Percentiles rank a stretch among this genome's conserved stretches.
These are phyloP conservation scores for Nemopilema nomurai DNA, from an alignment of 30 jellyfish, hydroid and myxozoan genomes.

Conservation along the genomic window DNA sequence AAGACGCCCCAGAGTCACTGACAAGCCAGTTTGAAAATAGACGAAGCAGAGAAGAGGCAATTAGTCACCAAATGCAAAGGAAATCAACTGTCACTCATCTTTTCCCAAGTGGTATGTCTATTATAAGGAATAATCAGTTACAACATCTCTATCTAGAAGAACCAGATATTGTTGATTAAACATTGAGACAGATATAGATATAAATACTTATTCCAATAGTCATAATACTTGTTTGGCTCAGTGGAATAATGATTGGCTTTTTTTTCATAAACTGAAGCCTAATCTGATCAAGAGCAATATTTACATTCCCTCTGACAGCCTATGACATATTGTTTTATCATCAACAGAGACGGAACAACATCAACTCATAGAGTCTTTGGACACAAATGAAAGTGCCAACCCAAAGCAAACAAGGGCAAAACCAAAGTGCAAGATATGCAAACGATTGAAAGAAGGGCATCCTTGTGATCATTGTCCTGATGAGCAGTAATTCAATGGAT, in stretches of 20 bases:
- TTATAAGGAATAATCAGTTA: background rate
- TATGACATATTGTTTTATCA: background rate
- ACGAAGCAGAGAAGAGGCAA: constrained; percentile 10
- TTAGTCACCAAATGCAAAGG: constrained; percentile 1
- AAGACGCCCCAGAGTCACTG: constrained; percentile 24
- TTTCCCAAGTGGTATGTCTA: background rate
- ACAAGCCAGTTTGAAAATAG: constrained; percentile 10
- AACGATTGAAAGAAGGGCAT: background rate
- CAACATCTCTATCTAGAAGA: background rate
- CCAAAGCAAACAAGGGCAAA: background rate
- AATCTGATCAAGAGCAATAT: background rate
- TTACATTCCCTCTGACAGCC: background rate
- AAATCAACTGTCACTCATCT: constrained; percentile 6
- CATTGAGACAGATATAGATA: background rate
- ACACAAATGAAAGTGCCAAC: background rate
- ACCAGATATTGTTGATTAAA: background rate
- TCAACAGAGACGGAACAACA: background rate
- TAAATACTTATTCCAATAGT: background rate
- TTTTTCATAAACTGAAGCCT: background rate
- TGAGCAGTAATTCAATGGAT: background rate
- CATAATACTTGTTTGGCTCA: background rate
- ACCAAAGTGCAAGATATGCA: background rate
- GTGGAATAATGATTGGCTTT: constrained; percentile 2
- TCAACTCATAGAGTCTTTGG: background rate
- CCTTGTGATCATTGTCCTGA: background rate